Percentiles rank a stretch among this genome's conserved stretches.
Conservation (phyloP, 2,797 vertebrate genomes). For the Aotus griseimembra region DNA sequence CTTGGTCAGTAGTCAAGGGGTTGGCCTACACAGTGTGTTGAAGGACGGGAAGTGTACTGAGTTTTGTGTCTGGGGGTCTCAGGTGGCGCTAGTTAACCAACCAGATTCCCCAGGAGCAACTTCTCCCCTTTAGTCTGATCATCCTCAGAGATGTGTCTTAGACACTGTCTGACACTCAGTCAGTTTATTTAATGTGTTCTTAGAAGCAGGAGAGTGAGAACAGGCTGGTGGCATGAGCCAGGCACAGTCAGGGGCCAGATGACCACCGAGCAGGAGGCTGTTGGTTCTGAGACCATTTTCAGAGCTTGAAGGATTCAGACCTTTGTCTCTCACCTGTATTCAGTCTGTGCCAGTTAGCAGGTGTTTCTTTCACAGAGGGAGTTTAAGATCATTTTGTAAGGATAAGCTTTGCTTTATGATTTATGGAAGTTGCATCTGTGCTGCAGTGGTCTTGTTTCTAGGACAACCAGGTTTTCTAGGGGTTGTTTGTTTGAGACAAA, state of each 20-base stretch:
- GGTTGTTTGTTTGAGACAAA: neutral
- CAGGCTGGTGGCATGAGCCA: too few relatives aligned
- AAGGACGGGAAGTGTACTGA: fast-evolving
- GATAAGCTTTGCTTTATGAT: neutral
- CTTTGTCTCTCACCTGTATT: neutral
- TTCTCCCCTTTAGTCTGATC: too few relatives aligned
- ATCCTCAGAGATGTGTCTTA: neutral
- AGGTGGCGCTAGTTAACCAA: neutral
- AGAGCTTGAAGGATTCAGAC: too few relatives aligned
- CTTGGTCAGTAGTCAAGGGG: too few relatives aligned
- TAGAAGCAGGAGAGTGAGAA: neutral
- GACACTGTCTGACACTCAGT: too few relatives aligned
- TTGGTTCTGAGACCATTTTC: neutral
- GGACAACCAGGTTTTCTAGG: neutral
- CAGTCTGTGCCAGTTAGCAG: neutral
- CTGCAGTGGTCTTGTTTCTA: neutral
- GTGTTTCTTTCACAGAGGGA: neutral
- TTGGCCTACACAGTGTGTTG: fast-evolving
- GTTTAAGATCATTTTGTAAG: neutral
- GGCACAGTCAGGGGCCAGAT: neutral
- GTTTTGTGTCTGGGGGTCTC: neutral
- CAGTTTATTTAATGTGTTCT: neutral
- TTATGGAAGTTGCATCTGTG: too few relatives aligned
- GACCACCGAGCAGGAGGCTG: neutral
- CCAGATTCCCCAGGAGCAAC: neutral